Conservation (phyloP, 1,140 invertebrate species). For the Hormaphis cornu region DNA sequence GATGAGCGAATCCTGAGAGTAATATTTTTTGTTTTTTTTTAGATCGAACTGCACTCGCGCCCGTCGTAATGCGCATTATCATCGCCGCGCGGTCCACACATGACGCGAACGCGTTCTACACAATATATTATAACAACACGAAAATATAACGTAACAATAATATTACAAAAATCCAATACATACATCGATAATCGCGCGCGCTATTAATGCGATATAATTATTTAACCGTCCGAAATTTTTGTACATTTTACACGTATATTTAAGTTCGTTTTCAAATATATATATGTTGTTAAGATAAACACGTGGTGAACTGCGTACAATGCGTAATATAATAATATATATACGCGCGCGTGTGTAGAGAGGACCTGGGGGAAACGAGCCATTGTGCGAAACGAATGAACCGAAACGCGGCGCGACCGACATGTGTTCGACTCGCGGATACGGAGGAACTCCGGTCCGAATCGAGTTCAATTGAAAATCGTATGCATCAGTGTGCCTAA, state of each 20-base stretch:
- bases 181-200: no score
- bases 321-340: not conserved
- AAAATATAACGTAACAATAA: no score
- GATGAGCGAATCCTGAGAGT: no score
- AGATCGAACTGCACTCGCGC: no score
- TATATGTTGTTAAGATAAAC: not conserved
- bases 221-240: not conserved
- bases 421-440: slow-evolving; percentile 16
- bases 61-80: no score
- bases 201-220: not conserved
- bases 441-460: slow-evolving; percentile 21
- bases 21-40: no score
- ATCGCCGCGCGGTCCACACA: no score
- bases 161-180: no score
- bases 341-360: no score
- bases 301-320: not conserved
- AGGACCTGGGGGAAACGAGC: not conserved
- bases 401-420: not conserved
- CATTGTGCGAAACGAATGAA: slow-evolving; percentile 31
- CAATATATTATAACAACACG: no score
- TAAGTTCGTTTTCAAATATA: not conserved
- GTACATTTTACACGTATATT: not conserved
- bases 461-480: slow-evolving; percentile 13
- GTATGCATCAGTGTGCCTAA: not conserved
- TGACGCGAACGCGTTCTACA: no score